These are phyloP conservation scores for Triplophysa yarkandensis DNA, from an alignment of 2,797 vertebrate species.

Conservation along the genomic window DNA sequence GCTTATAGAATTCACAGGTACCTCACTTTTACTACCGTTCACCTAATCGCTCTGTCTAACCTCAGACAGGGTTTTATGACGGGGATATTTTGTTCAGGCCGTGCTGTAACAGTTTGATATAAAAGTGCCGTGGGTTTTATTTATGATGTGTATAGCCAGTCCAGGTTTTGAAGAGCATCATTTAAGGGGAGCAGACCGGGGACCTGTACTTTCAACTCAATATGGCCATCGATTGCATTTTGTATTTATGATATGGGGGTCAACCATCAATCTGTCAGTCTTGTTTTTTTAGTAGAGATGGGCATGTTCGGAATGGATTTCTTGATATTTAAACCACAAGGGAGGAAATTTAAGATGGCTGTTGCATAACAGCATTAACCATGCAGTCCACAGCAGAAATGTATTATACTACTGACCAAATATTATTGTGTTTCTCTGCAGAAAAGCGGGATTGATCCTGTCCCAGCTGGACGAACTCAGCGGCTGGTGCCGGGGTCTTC, in stretches of 20 bases:
- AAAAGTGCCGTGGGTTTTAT: conserved; percentile 49
- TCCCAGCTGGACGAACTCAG: conserved; percentile 92
- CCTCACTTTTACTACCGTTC: conserved; percentile 10
- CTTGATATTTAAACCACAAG: conserved; percentile 25
- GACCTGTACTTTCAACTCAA: conserved; percentile 43
- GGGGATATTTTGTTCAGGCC: conserved; percentile 39
- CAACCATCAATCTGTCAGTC: conserved; percentile 36
- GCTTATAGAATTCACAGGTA: conserved; percentile 6
- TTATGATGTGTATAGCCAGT: conserved; percentile 54
- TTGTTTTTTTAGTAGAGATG: conserved; percentile 29
- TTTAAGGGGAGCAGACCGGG: conserved; percentile 48
- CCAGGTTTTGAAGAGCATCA: conserved; percentile 51
- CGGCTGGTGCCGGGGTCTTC: conserved; percentile 89
- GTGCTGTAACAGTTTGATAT: conserved; percentile 25
- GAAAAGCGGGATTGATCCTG: conserved; percentile 95
- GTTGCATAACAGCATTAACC: conserved; percentile 9
- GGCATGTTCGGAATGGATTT: conserved; percentile 18
- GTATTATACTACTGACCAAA: not conserved
- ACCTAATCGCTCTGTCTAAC: conserved; percentile 37
- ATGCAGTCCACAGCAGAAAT: not conserved
- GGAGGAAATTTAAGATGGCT: conserved; percentile 2
- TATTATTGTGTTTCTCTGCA: conserved; percentile 61
- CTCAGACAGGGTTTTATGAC: conserved; percentile 39
- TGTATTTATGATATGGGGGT: conserved; percentile 45
- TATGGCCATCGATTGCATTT: conserved; percentile 45